Evolutionary conservation across 2,797 vertebrate genomes (phyloP), one percentile per base, ranked within the genome.

Genomic region (Echeneis naucrates): DNA sequence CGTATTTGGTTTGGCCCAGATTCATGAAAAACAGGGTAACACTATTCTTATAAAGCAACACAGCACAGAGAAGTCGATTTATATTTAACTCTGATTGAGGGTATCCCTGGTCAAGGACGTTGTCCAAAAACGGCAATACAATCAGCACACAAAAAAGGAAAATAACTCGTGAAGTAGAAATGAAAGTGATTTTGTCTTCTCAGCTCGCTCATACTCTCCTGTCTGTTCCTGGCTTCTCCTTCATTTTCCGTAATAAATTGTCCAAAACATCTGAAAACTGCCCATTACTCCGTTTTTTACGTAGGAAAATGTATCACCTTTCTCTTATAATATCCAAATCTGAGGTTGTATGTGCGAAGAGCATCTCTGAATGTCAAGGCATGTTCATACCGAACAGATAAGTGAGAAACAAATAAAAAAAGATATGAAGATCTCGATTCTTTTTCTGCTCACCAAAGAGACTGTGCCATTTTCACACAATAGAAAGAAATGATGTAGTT

Each of bases 1-100:
- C 60, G 48, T 92, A 35, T 92, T 91, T 91, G 77, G 68, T 70
- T 92, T 94, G 92, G 90, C 85, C 30, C 30, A 8, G 48, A 27
- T 52, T 89, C 91, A 90, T 70, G 40, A 72, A 89, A 90, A 92
- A 84, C 88, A 83, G 53, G 37, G 64, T 63, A 88, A 87, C 71
- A 61, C 73, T 70, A 82, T 80, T 91, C 81, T 81, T 83, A 37
- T 63, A 79, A 86, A 85, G 81, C 70, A 84, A 74, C 71, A 65
- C 58, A 42, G 81, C 58, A 30, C 45, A 66, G 65, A 69, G 78
- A 85, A 71, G 69, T 60, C 81, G 84, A 87, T 77, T 88, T 89
- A 89, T 81, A 77, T 84, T 81, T 86, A 75, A 84, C 52, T 27
- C 45, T 83, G 45, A 86, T 70, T 59, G 64, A 83, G 87, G 84